Evolutionary conservation across 2,113 vertebrate species (phyloP).

Genomic region (Nanorana parkeri): DNA sequence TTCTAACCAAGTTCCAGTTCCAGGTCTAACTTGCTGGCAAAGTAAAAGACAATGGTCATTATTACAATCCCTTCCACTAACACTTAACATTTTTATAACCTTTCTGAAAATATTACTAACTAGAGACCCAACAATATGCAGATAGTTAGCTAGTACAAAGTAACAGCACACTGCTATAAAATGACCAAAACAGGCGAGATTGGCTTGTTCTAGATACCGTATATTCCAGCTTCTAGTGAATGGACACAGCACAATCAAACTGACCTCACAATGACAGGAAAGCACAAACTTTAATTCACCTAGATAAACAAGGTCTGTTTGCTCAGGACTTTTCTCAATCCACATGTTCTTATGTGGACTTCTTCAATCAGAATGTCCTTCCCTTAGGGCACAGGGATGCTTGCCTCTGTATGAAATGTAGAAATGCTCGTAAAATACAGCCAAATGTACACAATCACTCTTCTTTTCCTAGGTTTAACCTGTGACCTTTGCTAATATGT

Average conservation of each 20-base stretch:
- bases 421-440: conserved; percentile 61
- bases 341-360: conserved; percentile 59
- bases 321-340: conserved; percentile 62
- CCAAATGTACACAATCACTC: conserved; percentile 63
- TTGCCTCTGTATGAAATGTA: conserved; percentile 59
- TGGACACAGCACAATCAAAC: conserved; percentile 24
- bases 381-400: conserved; percentile 61
- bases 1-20: no score
- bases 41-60: no score
- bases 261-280: conserved; percentile 59
- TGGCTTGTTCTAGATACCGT: conserved; percentile 31
- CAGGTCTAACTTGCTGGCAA: no score
- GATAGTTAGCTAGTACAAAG: no score
- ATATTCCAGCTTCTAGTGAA: conserved; percentile 31
- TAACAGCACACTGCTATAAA: no score
- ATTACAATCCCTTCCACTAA: no score
- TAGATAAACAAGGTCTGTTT: conserved; percentile 65
- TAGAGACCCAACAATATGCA: no score
- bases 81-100: no score
- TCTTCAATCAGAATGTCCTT: conserved; percentile 59
- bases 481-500: conserved; percentile 63
- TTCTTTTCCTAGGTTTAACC: conserved; percentile 63
- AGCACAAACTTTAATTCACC: conserved; percentile 62
- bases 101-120: no score
- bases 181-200: no score